phyloP scores from a whole-genome alignment of 2,113 vertebrate species.

The Sceloporus tristichus region DNA sequence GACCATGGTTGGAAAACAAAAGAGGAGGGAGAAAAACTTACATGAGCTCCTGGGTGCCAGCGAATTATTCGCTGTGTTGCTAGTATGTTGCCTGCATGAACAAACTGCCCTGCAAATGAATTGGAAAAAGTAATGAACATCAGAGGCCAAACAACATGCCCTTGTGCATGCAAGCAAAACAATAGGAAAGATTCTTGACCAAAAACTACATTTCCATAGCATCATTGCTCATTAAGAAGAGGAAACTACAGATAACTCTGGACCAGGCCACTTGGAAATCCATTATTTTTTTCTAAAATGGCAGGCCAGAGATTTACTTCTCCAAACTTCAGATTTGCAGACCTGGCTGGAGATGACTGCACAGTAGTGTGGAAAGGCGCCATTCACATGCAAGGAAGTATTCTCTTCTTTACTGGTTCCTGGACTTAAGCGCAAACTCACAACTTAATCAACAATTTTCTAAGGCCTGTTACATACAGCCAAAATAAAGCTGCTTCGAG shows the following conservation, averaged over 20 bases:
- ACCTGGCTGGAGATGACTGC: not conserved
- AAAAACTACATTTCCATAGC: constrained; percentile 20
- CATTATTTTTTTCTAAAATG: not conserved
- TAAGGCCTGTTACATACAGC: no score
- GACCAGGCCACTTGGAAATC: not conserved
- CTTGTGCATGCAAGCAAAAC: fast-evolving
- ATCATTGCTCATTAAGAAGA: constrained; percentile 37
- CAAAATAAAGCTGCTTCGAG: no score
- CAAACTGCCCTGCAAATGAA: constrained; percentile 84
- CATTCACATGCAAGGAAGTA: not conserved
- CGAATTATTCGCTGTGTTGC: constrained; percentile 90
- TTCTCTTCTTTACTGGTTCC: not conserved
- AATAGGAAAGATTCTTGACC: not conserved
- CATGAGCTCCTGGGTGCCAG: constrained; percentile 95
- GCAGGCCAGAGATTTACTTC: not conserved
- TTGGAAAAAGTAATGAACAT: constrained; percentile 12
- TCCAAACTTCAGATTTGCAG: not conserved
- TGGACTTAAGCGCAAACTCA: not conserved
- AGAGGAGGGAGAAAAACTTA: constrained; percentile 72
- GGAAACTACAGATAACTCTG: not conserved
- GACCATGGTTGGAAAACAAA: not conserved
- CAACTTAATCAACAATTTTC: not conserved
- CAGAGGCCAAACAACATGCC: not conserved
- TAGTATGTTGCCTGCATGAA: constrained; percentile 91
- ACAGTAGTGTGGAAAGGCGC: not conserved